These are phyloP conservation scores for Drosophila anomelani DNA, from an alignment of 2,888 invertebrate genomes.

Conservation along the genomic window DNA sequence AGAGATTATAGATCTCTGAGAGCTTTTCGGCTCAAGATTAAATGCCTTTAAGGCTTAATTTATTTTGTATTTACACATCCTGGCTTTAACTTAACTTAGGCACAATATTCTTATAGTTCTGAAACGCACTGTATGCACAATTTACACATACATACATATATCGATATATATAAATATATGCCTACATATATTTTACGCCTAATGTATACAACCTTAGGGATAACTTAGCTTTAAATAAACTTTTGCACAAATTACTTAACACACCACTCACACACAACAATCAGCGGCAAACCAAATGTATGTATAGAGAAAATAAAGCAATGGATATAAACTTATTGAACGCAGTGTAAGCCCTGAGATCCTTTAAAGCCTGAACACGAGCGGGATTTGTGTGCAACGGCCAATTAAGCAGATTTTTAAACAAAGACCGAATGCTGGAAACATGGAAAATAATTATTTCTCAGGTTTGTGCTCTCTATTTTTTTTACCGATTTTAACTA, in stretches of 20 bases:
- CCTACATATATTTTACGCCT: constrained; percentile 27
- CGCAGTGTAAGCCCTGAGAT: not conserved
- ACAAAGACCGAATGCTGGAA: not conserved
- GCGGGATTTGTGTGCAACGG: not conserved
- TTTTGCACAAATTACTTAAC: constrained; percentile 63
- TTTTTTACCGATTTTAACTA: not conserved
- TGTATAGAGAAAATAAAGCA: constrained; percentile 46
- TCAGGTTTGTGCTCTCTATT: not conserved
- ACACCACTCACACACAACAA: constrained; percentile 7
- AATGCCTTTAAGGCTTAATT: not conserved
- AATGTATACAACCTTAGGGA: constrained; percentile 26
- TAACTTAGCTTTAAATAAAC: constrained; percentile 51
- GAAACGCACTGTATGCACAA: constrained; percentile 33
- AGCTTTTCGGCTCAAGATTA: not conserved
- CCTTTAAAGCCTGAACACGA: not conserved
- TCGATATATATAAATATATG: constrained; percentile 1
- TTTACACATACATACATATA: not conserved
- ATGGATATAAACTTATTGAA: constrained; percentile 23
- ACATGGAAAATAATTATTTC: not conserved
- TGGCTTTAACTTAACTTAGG: constrained; percentile 17
- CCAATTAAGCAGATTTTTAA: not conserved
- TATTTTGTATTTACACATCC: not conserved
- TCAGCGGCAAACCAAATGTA: constrained; percentile 49
- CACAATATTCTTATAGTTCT: constrained; percentile 27
- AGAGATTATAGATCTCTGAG: not conserved